Base-by-base conservation (phyloP, 2,888 invertebrate species). In the Trypoxylon attenuatum region DNA sequence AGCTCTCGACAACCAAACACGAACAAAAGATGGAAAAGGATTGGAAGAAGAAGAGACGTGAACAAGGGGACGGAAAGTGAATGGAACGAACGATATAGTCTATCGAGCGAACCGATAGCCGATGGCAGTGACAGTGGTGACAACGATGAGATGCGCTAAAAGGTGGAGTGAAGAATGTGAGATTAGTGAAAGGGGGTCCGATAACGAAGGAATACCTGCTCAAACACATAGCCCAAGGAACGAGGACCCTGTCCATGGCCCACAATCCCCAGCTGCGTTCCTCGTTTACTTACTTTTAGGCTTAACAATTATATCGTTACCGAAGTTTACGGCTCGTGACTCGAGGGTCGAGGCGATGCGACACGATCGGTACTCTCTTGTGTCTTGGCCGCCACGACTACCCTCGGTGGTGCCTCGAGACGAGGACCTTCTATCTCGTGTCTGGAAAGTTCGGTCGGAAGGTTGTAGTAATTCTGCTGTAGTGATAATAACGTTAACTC, bases 401-500 rank as follows among this genome's bases (percentile, higher is more conserved):
- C n/a, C n/a, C n/a, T n/a, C n/a, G n/a, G n/a, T n/a, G n/a, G n/a
- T n/a, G 22, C 45, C 52, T 45, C 52, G 15, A 38, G 22, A 46
- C 51, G 51, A 51, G 39, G 22, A 53, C 18, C 55, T 53, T 38
- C 38, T 52, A 22, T 29, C 21, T 52, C 60, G 53, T 38, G 60
- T 46, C 52, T 49, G 60, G 33, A 38, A 43, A 50, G 43, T 64
- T 63, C 58, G 52, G 55, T 33, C 65, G 72, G 47, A 57, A 38
- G 54, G 62, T 64, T 51, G 45, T 65, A 76, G 73, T 69, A 61
- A 65, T 72, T 73, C 73, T 73, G 66, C 63, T 67, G 73, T 73
- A 76, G 76, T 55, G 76, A 76, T 73, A 69, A 71, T 71, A 76
- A 71, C 59, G 73, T 73, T 73, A 76, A 76, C 63, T 73, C 71